These are phyloP conservation scores for Adelognathus sp. DNA, from an alignment of 2,888 invertebrate genomes.

Conservation along the genomic window DNA sequence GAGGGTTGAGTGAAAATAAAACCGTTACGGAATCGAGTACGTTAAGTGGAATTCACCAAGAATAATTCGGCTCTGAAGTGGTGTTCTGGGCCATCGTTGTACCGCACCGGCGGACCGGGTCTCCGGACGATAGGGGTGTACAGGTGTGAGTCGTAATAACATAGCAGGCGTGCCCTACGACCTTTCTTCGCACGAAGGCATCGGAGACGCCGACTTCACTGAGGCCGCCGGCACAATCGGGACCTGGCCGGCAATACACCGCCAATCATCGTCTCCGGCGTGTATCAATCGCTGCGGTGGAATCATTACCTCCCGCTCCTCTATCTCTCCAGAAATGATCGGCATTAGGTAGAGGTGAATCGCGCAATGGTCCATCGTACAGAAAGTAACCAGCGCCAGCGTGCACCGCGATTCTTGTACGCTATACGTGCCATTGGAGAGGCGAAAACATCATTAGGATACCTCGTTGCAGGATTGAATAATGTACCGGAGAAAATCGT, in stretches of 20 bases:
- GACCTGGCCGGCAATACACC: slow-evolving; percentile 59
- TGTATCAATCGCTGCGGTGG: slow-evolving; percentile 77
- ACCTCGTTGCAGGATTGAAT: not conserved
- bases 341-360: slow-evolving; percentile 65
- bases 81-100: slow-evolving; percentile 37
- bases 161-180: slow-evolving; percentile 76
- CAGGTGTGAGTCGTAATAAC: slow-evolving; percentile 80
- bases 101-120: slow-evolving; percentile 1
- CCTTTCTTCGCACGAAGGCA: slow-evolving; percentile 67
- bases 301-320: slow-evolving; percentile 73
- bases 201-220: slow-evolving; percentile 73
- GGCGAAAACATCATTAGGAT: not conserved
- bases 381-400: slow-evolving; percentile 53
- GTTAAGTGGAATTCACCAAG: slow-evolving; percentile 54
- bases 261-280: slow-evolving; percentile 67
- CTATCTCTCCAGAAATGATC: slow-evolving; percentile 63
- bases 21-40: slow-evolving; percentile 39
- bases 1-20: not conserved
- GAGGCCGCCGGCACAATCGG: slow-evolving; percentile 75
- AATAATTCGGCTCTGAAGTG: slow-evolving; percentile 59
- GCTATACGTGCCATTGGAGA: not conserved
- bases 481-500: not conserved
- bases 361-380: slow-evolving; percentile 50
- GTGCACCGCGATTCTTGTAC: not conserved
- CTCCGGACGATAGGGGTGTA: slow-evolving; percentile 58